Evolutionary conservation across 2,797 vertebrate genomes (phyloP).

Genomic region (Danionella dracula): DNA sequence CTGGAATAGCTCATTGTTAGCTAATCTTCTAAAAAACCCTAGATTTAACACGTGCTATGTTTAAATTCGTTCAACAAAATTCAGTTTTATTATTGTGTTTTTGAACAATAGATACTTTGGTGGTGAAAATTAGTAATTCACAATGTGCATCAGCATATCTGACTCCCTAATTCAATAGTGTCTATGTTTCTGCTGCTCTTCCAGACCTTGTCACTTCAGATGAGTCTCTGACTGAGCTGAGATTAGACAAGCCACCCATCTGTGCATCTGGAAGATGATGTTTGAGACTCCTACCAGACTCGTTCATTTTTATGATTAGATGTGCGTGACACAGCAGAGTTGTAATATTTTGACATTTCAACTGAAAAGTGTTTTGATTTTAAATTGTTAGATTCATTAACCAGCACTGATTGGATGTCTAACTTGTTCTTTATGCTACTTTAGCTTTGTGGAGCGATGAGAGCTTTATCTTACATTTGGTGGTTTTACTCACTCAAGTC

Average conservation of each 20-base stretch:
- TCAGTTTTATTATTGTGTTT: constrained; percentile 38
- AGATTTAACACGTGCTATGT: too few species aligned
- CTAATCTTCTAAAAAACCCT: too few species aligned
- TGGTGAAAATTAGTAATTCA: constrained; percentile 41
- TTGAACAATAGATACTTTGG: constrained; percentile 29
- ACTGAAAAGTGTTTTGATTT: neutral
- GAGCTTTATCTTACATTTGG: neutral
- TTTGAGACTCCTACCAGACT: constrained; percentile 1
- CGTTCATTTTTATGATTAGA: constrained; percentile 12
- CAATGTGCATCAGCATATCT: constrained; percentile 48
- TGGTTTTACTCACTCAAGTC: neutral
- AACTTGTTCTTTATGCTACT: neutral
- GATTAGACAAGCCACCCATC: constrained; percentile 32
- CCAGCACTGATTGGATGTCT: neutral
- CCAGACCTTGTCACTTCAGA: constrained; percentile 41
- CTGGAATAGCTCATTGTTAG: too few species aligned
- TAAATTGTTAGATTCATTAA: neutral
- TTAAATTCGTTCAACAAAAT: constrained; percentile 9
- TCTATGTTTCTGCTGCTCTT: constrained; percentile 28
- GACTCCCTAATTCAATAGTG: constrained; percentile 48
- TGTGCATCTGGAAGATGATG: neutral
- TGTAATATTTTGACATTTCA: neutral
- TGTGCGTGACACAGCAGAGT: neutral
- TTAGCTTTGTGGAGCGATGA: neutral
- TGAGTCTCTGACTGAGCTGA: constrained; percentile 38